Base-by-base conservation (phyloP, 2,113 vertebrate genomes). In the Pituophis catenifer region DNA sequence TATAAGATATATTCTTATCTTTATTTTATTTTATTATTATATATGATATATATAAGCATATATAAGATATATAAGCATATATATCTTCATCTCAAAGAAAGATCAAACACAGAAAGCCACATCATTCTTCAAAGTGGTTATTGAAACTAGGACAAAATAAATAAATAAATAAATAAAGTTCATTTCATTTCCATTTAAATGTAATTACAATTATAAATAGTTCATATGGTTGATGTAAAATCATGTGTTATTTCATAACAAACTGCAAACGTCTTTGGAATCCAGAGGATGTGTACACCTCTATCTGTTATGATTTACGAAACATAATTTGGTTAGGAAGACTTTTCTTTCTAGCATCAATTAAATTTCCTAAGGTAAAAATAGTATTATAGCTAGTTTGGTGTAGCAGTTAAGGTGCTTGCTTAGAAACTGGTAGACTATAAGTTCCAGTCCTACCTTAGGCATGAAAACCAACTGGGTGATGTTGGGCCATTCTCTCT, bases 291-390 rank as follows among this genome's bases (percentile, higher is more conserved):
- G 33, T 19, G 33, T 81, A 33, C 2, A 19, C 33, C n/a, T 81
- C 70, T 81, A 17, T 17, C 0, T 53, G 23, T 91, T 15, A n/a
- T 54, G 11, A 50, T 33, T 33, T 29, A 53, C 23, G 55, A 89
- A 54, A 75, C 17, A 57, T 89, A 10, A 57, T 89, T 89, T 89
- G 11, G 12, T 24, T 44, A 59, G 65, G 12, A 65, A 65, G 5
- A 3, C 12, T 8, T 3, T 5, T 10, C 59, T 19, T 0, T 55
- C 50, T 55, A 3, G 5, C 2, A 55, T 3, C n/a, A 1, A 0
- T 3, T 48, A 62, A 59, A 8, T 91, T 15, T 93, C 57, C 33
- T 57, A 26, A 93, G 87, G 4, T 4, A 2, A 1, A 0, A 0
- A 3, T n/a, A 15, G 13, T 70, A 33, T 70, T 15, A 70, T n/a